Evolutionary conservation across 2,888 invertebrate genomes (phyloP).

Genomic region (Doris montereyensis): DNA sequence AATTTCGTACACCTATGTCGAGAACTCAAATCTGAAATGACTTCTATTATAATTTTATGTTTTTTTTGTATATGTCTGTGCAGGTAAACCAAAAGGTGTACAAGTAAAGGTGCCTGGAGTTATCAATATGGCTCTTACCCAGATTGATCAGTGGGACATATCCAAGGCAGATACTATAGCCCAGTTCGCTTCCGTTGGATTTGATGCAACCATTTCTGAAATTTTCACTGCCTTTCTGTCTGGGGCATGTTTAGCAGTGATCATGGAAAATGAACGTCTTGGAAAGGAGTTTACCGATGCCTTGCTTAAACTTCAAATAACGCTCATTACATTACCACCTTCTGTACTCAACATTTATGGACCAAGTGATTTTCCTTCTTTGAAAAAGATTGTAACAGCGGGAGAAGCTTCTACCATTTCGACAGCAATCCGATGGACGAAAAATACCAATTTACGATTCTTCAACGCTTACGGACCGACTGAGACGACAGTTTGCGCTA

Average conservation of each 20-base stretch:
- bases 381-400: slow-evolving; percentile 87
- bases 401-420: slow-evolving; percentile 85
- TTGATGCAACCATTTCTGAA: slow-evolving; percentile 91
- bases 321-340: slow-evolving; percentile 80
- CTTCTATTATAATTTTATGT: too few relatives aligned
- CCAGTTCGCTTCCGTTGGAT: slow-evolving; percentile 92
- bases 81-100: slow-evolving; percentile 88
- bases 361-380: slow-evolving; percentile 73
- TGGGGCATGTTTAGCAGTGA: slow-evolving; percentile 82
- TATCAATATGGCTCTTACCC: slow-evolving; percentile 85
- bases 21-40: too few relatives aligned
- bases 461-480: slow-evolving; percentile 94
- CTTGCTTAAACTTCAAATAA: slow-evolving; percentile 78
- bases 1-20: too few relatives aligned
- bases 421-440: slow-evolving; percentile 84
- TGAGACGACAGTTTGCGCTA: slow-evolving; percentile 93
- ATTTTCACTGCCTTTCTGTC: slow-evolving; percentile 88
- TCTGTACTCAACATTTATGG: slow-evolving; percentile 79
- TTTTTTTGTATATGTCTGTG: neutral
- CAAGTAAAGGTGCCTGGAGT: slow-evolving; percentile 82
- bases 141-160: slow-evolving; percentile 87
- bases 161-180: slow-evolving; percentile 82
- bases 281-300: slow-evolving; percentile 82
- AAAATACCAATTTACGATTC: slow-evolving; percentile 76
- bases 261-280: slow-evolving; percentile 83